Evolutionary conservation across 2,888 invertebrate genomes (phyloP).

Genomic region (Hesperia comma): DNA sequence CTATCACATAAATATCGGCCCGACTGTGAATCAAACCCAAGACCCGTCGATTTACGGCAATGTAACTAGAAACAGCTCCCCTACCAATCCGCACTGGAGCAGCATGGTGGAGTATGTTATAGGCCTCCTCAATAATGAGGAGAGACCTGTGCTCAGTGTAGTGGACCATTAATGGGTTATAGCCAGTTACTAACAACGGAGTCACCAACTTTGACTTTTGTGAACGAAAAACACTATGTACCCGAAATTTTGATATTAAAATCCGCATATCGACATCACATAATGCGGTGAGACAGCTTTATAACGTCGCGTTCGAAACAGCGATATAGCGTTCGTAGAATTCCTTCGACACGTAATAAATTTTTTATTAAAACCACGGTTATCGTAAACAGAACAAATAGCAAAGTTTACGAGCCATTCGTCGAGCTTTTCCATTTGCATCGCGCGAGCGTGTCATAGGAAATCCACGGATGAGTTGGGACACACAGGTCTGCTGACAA

Average conservation of each 20-base stretch:
- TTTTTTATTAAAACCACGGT: slow-evolving; percentile 74
- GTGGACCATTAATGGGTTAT: too few relatives aligned
- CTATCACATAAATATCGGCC: too few relatives aligned
- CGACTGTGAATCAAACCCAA: too few relatives aligned
- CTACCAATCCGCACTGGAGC: too few relatives aligned
- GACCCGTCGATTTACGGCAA: too few relatives aligned
- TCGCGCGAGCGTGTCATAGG: slow-evolving; percentile 64
- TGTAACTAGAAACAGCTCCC: too few relatives aligned
- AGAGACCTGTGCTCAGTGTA: too few relatives aligned
- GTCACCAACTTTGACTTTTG: too few relatives aligned
- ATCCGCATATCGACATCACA: slow-evolving; percentile 7
- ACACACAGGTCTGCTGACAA: background rate
- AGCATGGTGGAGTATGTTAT: too few relatives aligned
- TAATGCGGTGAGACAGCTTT: background rate
- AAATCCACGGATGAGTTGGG: slow-evolving; percentile 15
- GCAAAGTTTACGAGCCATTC: slow-evolving; percentile 76
- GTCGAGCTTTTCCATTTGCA: slow-evolving; percentile 78
- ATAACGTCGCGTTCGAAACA: slow-evolving; percentile 21
- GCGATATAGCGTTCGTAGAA: slow-evolving; percentile 53
- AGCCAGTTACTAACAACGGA: too few relatives aligned
- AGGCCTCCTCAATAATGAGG: too few relatives aligned
- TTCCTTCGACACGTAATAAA: slow-evolving; percentile 67
- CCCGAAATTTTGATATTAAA: slow-evolving; percentile 1
- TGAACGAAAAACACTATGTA: too few relatives aligned
- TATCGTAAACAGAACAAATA: slow-evolving; percentile 82